These are phyloP conservation scores for Sorex araneus DNA, from an alignment of 2,113 vertebrate species.

Conservation along the genomic window DNA sequence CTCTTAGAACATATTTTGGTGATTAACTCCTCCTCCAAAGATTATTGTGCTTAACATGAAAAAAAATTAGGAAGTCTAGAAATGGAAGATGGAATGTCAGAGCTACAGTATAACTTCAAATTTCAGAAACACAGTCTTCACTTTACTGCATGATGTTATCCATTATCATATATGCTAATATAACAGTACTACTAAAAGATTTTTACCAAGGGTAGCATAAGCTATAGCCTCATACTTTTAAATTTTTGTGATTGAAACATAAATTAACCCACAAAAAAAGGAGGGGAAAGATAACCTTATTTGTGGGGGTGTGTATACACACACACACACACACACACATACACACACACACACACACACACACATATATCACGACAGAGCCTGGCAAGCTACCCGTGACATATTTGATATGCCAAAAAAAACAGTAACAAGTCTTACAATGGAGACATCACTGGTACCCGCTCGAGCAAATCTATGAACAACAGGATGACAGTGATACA, in stretches of 20 bases:
- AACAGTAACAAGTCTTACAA: too few species aligned
- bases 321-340: too few species aligned
- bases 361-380: too few species aligned
- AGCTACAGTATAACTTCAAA: constrained; percentile 4
- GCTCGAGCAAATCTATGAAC: too few species aligned
- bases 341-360: too few species aligned
- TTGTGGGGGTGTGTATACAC: too few species aligned
- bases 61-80: constrained; percentile 11
- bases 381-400: too few species aligned
- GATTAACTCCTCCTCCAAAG: constrained; percentile 1
- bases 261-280: not conserved
- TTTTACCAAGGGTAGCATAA: constrained; percentile 8
- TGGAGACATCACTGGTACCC: too few species aligned
- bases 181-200: not conserved
- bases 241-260: constrained; percentile 2
- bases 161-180: constrained; percentile 32
- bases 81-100: constrained; percentile 15
- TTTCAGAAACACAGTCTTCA: constrained; percentile 30
- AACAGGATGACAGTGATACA: too few species aligned
- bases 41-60: constrained; percentile 54
- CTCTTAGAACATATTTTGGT: too few species aligned
- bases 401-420: too few species aligned
- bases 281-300: not conserved
- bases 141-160: constrained; percentile 4
- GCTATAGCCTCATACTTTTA: not conserved